Base-by-base conservation (phyloP, 2,113 vertebrate species). In the Prionailurus viverrinus region DNA sequence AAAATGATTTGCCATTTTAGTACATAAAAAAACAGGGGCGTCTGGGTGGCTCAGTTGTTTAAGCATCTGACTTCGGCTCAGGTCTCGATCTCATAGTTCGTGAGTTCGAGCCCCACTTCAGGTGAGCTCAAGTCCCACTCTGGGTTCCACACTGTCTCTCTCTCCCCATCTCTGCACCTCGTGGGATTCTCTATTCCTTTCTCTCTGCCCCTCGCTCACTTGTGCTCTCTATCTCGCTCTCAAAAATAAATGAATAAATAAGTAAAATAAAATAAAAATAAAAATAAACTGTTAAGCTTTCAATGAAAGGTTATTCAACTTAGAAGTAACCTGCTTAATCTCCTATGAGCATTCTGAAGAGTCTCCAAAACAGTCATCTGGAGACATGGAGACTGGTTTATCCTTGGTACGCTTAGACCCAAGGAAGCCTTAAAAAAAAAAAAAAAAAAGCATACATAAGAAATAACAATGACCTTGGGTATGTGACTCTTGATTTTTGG, bases 271-370 rank as follows among this genome's bases (percentile, higher is more conserved):
- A 61, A 61, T 55, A 66, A 15, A 31, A 27, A 48, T 33, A 16
- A 29, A 78, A 48, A 27, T n/a, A 16, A 78, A 48, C 14, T 27
- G 79, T 79, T 79, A 53, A 80, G n/a, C 41, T 94, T 90, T 94
- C n/a, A 71, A n/a, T 71, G 71, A 96, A 90, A 90, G 63, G 16
- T 90, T 41, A 69, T 58, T 93, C 21, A 48, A 76, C 15, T 90
- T 29, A 63, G 33, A 94, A 71, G 14, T 68, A 69, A 84, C 33
- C 36, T 31, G 7, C 33, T 89, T 69, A 78, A 84, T 89, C 14
- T 65, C 53, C 61, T 84, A 61, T 48, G 33, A 68, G 33, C 19
- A 84, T 96, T 90, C 41, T 90, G 51, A 63, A 79, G 10, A 84
- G 27, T 90, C 80, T 90, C 48, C 69, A 90, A 63, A 89, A 80